Percentiles rank a stretch among this genome's conserved stretches.
These are phyloP conservation scores for Mola mola DNA, from an alignment of 2,113 vertebrate genomes.

Conservation along the genomic window DNA sequence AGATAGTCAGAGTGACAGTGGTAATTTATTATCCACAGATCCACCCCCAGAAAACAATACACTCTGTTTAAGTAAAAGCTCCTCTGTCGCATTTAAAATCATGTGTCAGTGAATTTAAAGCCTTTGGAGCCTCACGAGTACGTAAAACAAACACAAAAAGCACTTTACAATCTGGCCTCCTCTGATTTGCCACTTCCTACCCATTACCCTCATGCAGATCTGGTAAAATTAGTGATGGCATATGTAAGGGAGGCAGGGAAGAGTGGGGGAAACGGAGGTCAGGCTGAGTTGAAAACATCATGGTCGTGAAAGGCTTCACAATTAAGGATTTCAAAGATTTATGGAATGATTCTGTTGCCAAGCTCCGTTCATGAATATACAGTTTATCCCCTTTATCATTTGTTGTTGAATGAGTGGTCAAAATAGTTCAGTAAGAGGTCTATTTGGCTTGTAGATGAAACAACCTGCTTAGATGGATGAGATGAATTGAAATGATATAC, in stretches of 20 bases:
- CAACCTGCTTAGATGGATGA: too few species aligned
- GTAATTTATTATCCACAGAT: too few species aligned
- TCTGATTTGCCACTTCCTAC: constrained; percentile 32
- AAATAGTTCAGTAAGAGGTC: neutral
- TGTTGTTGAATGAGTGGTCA: neutral
- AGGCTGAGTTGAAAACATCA: constrained; percentile 38
- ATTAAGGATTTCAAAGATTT: constrained; percentile 31
- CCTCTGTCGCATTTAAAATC: neutral
- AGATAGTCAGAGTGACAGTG: too few species aligned
- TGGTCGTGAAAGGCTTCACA: neutral
- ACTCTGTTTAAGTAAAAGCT: neutral
- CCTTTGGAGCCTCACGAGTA: neutral
- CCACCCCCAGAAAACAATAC: neutral
- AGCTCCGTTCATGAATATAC: constrained; percentile 7
- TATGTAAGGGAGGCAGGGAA: constrained; percentile 40
- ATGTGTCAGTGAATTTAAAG: neutral
- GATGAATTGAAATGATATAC: too few species aligned
- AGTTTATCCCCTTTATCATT: too few species aligned
- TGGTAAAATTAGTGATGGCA: constrained; percentile 45
- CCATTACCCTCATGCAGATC: constrained; percentile 43
- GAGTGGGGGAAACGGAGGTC: constrained; percentile 33
- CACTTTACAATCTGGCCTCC: constrained; percentile 5
- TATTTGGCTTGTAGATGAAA: too few species aligned
- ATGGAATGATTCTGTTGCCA: constrained; percentile 10
- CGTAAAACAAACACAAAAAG: constrained; percentile 14